phyloP scores from a whole-genome alignment of 2,113 vertebrate species.

The Vimba vimba region DNA sequence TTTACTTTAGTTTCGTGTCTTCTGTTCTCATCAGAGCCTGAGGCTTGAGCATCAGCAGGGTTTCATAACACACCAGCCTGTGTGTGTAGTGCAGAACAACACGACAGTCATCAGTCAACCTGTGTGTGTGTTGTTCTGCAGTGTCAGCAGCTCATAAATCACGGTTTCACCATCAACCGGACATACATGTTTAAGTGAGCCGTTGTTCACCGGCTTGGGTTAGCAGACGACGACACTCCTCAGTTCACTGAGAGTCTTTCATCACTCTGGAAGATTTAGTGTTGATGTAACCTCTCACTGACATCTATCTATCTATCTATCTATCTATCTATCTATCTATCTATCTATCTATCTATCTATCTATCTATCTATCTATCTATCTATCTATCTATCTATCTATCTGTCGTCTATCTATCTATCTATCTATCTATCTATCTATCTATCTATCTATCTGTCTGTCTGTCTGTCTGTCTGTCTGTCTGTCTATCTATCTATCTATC shows the following conservation, averaged over 20 bases:
- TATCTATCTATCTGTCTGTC: no score
- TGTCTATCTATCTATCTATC: no score
- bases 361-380: no score
- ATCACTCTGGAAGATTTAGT: background rate
- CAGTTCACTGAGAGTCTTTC: background rate
- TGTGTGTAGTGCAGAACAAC: background rate
- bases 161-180: background rate
- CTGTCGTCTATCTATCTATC: no score
- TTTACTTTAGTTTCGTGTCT: constrained; percentile 4
- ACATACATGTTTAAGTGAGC: constrained; percentile 17
- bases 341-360: no score
- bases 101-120: background rate
- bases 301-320: no score
- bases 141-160: background rate
- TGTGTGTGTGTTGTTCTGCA: background rate
- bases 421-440: no score
- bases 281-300: no score
- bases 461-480: no score
- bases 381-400: no score
- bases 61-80: background rate
- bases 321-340: background rate
- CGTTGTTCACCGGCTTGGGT: background rate
- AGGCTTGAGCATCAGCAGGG: background rate
- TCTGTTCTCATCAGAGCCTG: background rate
- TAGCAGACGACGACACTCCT: background rate